Evolutionary conservation across 2,113 vertebrate species (phyloP).

Genomic region (Bufo gargarizans): DNA sequence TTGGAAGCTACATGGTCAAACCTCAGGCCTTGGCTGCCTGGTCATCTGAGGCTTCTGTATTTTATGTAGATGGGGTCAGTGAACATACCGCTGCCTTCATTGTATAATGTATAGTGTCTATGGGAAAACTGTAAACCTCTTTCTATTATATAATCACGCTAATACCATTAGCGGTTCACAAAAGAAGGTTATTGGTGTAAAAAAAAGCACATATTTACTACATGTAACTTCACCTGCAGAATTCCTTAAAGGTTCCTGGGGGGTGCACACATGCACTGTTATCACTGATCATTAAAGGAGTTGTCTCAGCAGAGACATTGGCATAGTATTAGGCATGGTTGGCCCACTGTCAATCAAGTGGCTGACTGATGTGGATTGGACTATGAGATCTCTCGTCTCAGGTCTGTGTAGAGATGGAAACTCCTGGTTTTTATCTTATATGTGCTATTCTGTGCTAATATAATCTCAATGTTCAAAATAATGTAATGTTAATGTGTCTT

Average conservation of each 20-base stretch:
- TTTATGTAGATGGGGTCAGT: background rate
- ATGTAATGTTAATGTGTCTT: background rate
- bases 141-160: background rate
- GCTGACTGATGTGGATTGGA: background rate
- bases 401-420: background rate
- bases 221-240: background rate
- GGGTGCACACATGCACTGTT: background rate
- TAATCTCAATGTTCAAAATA: background rate
- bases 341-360: no score
- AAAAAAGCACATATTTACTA: background rate
- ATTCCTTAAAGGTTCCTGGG: background rate
- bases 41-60: no score
- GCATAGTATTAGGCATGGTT: no score
- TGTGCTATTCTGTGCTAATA: background rate
- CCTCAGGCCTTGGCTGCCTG: no score
- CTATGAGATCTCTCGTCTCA: background rate
- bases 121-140: background rate
- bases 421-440: background rate
- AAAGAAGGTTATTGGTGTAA: background rate
- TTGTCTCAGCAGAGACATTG: no score
- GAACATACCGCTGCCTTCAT: background rate
- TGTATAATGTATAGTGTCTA: background rate
- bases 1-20: no score
- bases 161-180: background rate
- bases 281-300: background rate